Base-by-base conservation (phyloP, 2,113 vertebrate genomes). In the Catharus fuscescens region DNA sequence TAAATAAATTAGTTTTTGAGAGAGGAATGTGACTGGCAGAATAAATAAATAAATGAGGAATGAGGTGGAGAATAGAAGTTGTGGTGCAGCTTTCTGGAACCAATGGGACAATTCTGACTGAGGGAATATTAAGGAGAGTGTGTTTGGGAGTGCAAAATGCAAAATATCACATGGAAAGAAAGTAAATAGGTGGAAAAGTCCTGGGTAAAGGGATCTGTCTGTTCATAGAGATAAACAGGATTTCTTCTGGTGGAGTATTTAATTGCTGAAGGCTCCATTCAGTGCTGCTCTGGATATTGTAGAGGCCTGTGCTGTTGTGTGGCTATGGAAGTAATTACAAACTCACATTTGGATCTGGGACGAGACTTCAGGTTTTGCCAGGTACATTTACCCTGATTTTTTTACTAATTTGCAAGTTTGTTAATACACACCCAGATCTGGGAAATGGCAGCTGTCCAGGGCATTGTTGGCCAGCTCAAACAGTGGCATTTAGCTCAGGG, bases 331-430 rank as follows among this genome's bases (percentile, higher is more conserved):
- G 1, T 18, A 80, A 10, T 36, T 69, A 71, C 60, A 94, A 91
- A 94, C 16, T 82, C 47, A 48, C 62, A 40, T 97, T 98, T 86
- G 97, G 95, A 86, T 83, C 72, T 53, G 97, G 97, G 60, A 97
- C 81, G 1, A 96, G 70, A 57, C 78, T 97, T 73, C 38, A 90
- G 80, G 83, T 98, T 77, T 82, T 32, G 2, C 56, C 95, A 94
- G 95, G 97, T 97, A 97, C 74, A 54, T 86, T 92, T 40, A 21
- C 56, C 19, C 34, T 78, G 77, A 57, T 5, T 40, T 83, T 87
- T 64, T n/a, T 5, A 36, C 7, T 87, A 8, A 61, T 87, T 69
- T 65, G 12, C 31, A 8, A 18, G 31, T 14, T 25, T 36, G 9
- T 45, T 70, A n/a, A 18, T 36, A 12, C 18, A 31, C 34, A 54